Conservation (phyloP, 2,113 vertebrate genomes). For the Microcebus tavaratra region DNA sequence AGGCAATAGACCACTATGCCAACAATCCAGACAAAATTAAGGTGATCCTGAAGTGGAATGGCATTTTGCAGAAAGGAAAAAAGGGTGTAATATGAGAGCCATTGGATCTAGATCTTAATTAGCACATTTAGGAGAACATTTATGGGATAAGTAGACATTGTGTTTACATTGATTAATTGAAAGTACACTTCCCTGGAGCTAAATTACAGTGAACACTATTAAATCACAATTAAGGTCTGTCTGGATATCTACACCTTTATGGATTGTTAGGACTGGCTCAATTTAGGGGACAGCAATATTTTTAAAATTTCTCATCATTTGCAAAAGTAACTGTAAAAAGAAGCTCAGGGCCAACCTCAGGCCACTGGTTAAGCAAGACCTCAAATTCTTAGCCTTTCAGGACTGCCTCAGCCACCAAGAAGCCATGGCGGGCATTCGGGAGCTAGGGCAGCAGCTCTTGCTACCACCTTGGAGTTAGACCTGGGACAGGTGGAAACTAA, state of each 20-base stretch:
- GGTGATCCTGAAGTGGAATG: background rate
- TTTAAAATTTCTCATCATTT: constrained; percentile 40
- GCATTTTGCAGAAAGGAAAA: background rate
- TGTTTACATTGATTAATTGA: constrained; percentile 82
- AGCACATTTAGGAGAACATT: constrained; percentile 75
- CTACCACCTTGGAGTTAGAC: background rate
- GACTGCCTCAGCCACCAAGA: background rate
- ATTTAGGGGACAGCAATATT: constrained; percentile 11
- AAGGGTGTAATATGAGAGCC: background rate
- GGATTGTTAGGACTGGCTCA: constrained; percentile 35
- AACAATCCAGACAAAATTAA: background rate
- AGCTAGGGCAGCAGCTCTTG: background rate
- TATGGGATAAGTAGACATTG: constrained; percentile 72
- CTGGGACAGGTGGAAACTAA: background rate
- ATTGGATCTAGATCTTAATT: constrained; percentile 60
- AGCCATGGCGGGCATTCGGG: fast-evolving
- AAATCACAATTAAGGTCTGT: constrained; percentile 81
- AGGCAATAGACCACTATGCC: background rate
- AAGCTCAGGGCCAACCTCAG: background rate
- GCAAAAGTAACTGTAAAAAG: background rate
- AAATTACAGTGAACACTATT: constrained; percentile 79
- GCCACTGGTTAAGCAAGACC: background rate
- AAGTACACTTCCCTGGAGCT: constrained; percentile 78
- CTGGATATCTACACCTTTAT: constrained; percentile 69
- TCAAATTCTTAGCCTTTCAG: background rate